Evolutionary conservation across 1,140 invertebrate species (phyloP), one percentile per base, ranked within the genome.

Genomic region (Drosophila lowei): DNA sequence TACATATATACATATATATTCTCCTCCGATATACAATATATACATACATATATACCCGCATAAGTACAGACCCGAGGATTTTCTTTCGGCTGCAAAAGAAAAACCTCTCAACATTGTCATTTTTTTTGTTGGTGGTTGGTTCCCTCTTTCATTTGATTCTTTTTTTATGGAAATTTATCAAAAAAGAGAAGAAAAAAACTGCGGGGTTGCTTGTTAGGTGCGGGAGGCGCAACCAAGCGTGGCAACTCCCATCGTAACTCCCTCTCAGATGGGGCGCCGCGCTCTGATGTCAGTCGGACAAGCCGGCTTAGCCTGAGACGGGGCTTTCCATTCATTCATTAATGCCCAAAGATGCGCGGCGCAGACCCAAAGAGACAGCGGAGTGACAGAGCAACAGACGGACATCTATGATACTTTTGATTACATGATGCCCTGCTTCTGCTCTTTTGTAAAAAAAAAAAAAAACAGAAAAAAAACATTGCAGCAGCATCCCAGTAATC

Each of bases 111-210:
- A 66, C 65, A 86, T 88, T 86, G 81, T 88, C 83, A 85, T 49
- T 67, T 68, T 85, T 84, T 77, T 79, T 55, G 52, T 41, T 72
- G 52, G 21, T 72, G 28, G 50, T 48, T 46, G 68, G 11, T 16
- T 44, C 8, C 25, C 61, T 63, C 46, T 64, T 62, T 50, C 68
- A 6, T 43, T 59, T 77, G 70, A 66, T 77, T 60, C 73, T 62
- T 65, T 83, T 81, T 72, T 88, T 83, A 86, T 83, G 74, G 71
- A 86, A 86, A 88, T 88, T 72, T 83, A 83, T 78, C 47, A 81
- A 68, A 57, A 75, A 76, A 46, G 50, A 3, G 3, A 9, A 8
- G 2, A 11, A 9, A 23, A 38, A 13, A 38, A 13, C 34, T 13
- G 34, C 34, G 34, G 34, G 34, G 42, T 48, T 23, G 63, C 53